phyloP scores from a whole-genome alignment of 2,113 vertebrate genomes.

The Atractosteus spatula region DNA sequence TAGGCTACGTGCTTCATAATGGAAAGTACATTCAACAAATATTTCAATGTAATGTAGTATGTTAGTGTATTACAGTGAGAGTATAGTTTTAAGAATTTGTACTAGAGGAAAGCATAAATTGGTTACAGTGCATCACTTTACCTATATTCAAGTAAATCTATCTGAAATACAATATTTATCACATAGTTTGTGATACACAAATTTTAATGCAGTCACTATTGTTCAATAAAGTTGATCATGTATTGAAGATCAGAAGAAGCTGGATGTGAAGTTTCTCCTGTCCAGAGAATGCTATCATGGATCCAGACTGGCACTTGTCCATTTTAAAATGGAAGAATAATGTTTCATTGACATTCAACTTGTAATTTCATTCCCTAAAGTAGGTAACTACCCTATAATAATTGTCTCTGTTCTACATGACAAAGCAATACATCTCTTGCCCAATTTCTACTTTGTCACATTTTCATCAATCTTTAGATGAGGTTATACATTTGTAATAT shows the following conservation, averaged over 20 bases:
- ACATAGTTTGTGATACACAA: too few species aligned
- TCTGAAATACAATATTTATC: too few species aligned
- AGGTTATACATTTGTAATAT: too few species aligned
- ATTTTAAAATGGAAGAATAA: not conserved
- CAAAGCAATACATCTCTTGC: not conserved
- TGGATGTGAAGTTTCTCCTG: not conserved
- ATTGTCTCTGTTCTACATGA: not conserved
- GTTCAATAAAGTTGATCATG: too few species aligned
- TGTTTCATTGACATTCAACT: slow-evolving; percentile 13
- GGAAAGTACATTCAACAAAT: not conserved
- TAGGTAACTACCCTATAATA: not conserved
- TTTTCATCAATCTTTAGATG: too few species aligned
- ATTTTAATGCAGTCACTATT: too few species aligned
- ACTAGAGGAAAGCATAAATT: too few species aligned
- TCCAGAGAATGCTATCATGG: not conserved
- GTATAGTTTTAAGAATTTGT: too few species aligned
- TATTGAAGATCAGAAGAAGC: too few species aligned
- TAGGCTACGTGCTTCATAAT: not conserved
- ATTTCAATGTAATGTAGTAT: not conserved
- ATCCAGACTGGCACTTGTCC: not conserved
- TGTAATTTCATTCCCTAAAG: slow-evolving; percentile 15
- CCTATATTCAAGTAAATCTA: too few species aligned
- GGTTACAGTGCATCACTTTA: too few species aligned
- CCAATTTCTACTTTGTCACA: not conserved
- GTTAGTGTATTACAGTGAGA: too few species aligned